Percentiles rank a stretch among this genome's conserved stretches.
These are phyloP conservation scores for Tortrix viridana DNA, from an alignment of 2,888 invertebrate genomes.

Conservation along the genomic window DNA sequence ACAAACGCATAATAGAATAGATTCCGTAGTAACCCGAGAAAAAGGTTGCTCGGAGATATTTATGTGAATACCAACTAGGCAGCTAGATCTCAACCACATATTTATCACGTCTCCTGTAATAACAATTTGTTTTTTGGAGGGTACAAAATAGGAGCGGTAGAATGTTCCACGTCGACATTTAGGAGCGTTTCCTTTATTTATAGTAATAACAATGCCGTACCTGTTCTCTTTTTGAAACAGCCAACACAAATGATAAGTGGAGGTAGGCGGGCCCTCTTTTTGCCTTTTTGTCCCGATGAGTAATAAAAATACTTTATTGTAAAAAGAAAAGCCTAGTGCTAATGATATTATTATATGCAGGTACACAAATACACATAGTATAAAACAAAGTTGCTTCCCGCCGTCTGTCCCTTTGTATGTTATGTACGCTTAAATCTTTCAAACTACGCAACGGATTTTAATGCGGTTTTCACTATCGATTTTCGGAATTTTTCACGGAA, in stretches of 20 bases:
- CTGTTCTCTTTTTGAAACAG: slow-evolving; percentile 20
- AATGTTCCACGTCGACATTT: slow-evolving; percentile 30
- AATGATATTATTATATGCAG: too few relatives aligned
- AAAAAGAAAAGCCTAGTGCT: too few relatives aligned
- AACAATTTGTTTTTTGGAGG: slow-evolving; percentile 37
- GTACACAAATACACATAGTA: too few relatives aligned
- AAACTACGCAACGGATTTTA: too few relatives aligned
- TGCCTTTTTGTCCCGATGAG: not conserved
- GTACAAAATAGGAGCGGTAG: slow-evolving; percentile 35
- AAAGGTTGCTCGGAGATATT: slow-evolving; percentile 36
- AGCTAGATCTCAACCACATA: slow-evolving; percentile 33
- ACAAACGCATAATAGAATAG: slow-evolving; percentile 30
- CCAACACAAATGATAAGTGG: slow-evolving; percentile 31
- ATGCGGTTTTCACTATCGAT: too few relatives aligned
- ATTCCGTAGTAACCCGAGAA: slow-evolving; percentile 23
- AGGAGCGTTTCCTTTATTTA: slow-evolving; percentile 30
- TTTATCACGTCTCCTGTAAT: slow-evolving; percentile 37
- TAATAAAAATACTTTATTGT: too few relatives aligned
- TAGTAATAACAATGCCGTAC: slow-evolving; percentile 34
- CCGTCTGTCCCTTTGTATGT: too few relatives aligned
- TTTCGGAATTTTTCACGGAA: too few relatives aligned
- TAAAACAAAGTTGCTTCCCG: too few relatives aligned
- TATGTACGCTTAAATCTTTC: too few relatives aligned
- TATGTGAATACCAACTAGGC: slow-evolving; percentile 37
- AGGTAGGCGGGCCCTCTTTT: slow-evolving; percentile 3